A percentile compares a stretch with the other conserved stretches of the same genome.
Conservation (phyloP, 2,113 vertebrate genomes). For the Neomonachus schauinslandi region DNA sequence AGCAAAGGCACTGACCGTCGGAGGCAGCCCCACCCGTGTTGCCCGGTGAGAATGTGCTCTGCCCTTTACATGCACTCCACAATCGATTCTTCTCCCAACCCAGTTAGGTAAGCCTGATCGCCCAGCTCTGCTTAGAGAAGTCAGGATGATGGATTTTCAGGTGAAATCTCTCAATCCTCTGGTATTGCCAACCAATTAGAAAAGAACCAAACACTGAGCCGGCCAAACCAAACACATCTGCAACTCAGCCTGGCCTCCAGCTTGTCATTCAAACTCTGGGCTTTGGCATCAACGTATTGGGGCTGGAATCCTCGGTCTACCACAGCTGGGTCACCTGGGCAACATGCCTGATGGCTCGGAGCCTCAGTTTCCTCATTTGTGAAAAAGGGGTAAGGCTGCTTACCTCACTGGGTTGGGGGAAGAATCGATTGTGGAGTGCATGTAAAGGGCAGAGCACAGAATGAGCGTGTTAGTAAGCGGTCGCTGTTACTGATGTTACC, state of each 20-base stretch:
- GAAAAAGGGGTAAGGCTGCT: not conserved
- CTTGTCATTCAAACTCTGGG: not conserved
- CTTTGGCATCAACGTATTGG: not conserved
- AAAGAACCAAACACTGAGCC: not conserved
- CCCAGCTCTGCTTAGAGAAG: not conserved
- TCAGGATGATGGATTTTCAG: not conserved
- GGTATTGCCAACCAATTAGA: not conserved
- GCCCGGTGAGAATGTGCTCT: not conserved
- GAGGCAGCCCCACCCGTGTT: accelerated
- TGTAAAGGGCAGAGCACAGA: accelerated
- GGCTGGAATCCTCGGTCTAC: not conserved
- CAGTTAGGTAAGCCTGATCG: accelerated
- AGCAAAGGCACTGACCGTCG: not conserved
- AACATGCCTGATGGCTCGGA: accelerated
- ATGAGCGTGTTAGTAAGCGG: accelerated
- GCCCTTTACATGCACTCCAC: no score
- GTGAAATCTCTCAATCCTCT: not conserved
- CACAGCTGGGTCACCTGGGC: no score
- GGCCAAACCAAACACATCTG: not conserved
- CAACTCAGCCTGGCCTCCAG: not conserved
- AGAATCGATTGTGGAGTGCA: accelerated
- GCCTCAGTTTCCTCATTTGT: not conserved
- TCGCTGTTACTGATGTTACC: accelerated
- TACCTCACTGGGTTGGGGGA: not conserved
- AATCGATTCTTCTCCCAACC: no score